These are phyloP conservation scores for Euleptes europaea DNA, from an alignment of 2,113 vertebrate genomes.

Conservation along the genomic window DNA sequence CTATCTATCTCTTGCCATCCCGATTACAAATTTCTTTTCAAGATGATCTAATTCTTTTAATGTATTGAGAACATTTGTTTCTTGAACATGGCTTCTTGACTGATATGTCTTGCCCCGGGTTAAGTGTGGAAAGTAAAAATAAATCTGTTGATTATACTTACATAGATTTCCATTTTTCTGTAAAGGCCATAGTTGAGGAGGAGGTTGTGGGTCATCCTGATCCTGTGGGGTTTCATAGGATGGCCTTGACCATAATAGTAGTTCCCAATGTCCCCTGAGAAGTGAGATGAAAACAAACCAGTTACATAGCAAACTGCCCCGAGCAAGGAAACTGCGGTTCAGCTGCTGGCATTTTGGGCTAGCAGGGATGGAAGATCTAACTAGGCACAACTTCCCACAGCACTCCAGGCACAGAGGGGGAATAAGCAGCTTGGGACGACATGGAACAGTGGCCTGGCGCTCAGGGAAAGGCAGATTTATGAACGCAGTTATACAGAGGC, in stretches of 20 bases:
- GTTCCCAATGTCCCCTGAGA: conserved; percentile 94
- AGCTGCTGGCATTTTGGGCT: no score
- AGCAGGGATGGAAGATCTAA: no score
- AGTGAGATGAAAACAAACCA: conserved; percentile 5
- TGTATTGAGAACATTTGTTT: no score
- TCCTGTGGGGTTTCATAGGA: conserved; percentile 98
- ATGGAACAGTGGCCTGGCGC: neutral
- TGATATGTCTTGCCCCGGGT: no score
- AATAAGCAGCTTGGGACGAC: no score
- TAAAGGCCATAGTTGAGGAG: conserved; percentile 97
- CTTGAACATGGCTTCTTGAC: no score
- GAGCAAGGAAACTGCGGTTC: no score
- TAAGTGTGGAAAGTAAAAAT: neutral
- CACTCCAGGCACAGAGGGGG: no score
- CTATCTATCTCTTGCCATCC: no score
- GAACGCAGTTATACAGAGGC: neutral
- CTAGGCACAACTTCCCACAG: no score
- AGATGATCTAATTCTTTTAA: no score
- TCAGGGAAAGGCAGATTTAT: neutral
- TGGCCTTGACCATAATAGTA: conserved; percentile 99
- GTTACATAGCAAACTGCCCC: rapidly evolving
- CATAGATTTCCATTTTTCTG: conserved; percentile 99
- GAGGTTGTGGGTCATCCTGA: conserved; percentile 98
- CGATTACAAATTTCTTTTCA: no score
- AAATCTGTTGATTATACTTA: conserved; percentile 72